Evolutionary conservation across 2,797 vertebrate genomes (phyloP).

Genomic region (Pseudochromis fuscus): DNA sequence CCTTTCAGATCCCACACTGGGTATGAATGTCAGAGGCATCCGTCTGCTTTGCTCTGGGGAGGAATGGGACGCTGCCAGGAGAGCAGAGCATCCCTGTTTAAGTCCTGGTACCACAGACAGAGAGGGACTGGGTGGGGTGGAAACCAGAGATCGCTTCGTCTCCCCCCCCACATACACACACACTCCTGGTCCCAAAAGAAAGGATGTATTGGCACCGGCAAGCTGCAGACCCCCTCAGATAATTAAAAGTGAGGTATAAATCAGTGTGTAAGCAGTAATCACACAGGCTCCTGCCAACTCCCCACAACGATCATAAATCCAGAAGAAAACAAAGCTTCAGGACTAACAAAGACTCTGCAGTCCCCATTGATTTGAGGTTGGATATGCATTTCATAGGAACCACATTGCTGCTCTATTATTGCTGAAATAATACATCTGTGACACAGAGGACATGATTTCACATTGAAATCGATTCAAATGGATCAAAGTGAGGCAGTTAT

Average conservation of each 20-base stretch:
- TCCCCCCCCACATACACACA: too few relatives aligned
- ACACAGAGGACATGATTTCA: conserved; percentile 40
- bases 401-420: conserved; percentile 34
- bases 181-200: conserved; percentile 70
- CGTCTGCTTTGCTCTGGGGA: conserved; percentile 68
- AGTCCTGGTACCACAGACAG: conserved; percentile 48
- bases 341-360: conserved; percentile 73
- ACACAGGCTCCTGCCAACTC: conserved; percentile 81
- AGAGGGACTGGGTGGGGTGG: conserved; percentile 37
- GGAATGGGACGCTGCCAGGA: conserved; percentile 56
- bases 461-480: conserved; percentile 51
- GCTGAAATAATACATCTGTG: conserved; percentile 50
- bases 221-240: conserved; percentile 81
- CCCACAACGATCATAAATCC: conserved; percentile 83
- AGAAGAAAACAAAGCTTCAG: conserved; percentile 80
- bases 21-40: conserved; percentile 75
- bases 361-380: conserved; percentile 73
- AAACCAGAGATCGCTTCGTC: conserved; percentile 58
- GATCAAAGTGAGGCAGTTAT: conserved; percentile 21
- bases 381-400: conserved; percentile 70
- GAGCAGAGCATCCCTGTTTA: conserved; percentile 38
- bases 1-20: conserved; percentile 68
- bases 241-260: conserved; percentile 89
- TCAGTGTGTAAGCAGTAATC: conserved; percentile 86
- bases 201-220: conserved; percentile 73